Evolutionary conservation across 2,888 invertebrate genomes (phyloP).

Genomic region (Parnassius apollo): DNA sequence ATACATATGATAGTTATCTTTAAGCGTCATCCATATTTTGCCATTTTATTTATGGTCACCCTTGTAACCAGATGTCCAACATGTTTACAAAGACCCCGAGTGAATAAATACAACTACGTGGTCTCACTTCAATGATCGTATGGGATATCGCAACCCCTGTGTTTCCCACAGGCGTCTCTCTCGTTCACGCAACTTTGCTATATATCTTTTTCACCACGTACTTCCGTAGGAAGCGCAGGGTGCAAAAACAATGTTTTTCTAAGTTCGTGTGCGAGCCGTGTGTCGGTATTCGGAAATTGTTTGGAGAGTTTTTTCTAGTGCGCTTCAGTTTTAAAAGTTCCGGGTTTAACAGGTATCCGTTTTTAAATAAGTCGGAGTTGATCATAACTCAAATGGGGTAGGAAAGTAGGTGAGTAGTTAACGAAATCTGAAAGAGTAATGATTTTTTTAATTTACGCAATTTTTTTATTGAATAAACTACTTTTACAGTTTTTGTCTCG

Average conservation of each 20-base stretch:
- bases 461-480: no score
- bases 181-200: slow-evolving; percentile 36
- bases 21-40: background rate
- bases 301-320: slow-evolving; percentile 30
- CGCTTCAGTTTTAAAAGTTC: slow-evolving; percentile 8
- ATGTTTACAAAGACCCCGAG: slow-evolving; percentile 28
- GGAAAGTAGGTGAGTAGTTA: no score
- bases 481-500: no score
- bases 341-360: slow-evolving; percentile 15
- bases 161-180: slow-evolving; percentile 64
- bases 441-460: no score
- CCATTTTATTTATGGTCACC: slow-evolving; percentile 2
- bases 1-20: no score
- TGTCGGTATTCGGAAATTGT: slow-evolving; percentile 41
- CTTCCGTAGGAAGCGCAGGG: slow-evolving; percentile 76
- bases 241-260: slow-evolving; percentile 71
- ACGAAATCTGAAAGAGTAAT: no score
- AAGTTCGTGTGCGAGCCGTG: slow-evolving; percentile 68
- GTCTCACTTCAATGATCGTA: slow-evolving; percentile 69
- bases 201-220: slow-evolving; percentile 36
- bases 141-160: slow-evolving; percentile 77
- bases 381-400: no score
- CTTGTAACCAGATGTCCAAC: slow-evolving; percentile 36
- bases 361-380: slow-evolving; percentile 7
- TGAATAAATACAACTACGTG: slow-evolving; percentile 47